Percentiles rank a stretch among this genome's conserved stretches.
Conservation (phyloP, 2,888 invertebrate genomes). For the Chrysolina oricalcia region DNA sequence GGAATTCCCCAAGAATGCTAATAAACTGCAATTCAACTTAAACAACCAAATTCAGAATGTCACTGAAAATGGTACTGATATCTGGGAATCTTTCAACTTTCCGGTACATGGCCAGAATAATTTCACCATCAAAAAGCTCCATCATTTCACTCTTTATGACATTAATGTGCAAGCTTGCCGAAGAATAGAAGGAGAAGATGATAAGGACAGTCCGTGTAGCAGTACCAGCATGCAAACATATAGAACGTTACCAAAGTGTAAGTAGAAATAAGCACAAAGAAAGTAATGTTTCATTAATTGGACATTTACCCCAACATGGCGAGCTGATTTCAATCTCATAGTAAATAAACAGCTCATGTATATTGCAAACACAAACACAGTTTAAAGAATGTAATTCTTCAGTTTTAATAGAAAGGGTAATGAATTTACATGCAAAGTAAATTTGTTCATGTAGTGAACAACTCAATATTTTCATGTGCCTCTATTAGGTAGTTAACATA, state of each 20-base stretch:
- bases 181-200: slow-evolving; percentile 74
- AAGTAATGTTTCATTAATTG: background rate
- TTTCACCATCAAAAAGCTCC: slow-evolving; percentile 77
- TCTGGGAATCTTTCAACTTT: slow-evolving; percentile 62
- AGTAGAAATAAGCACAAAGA: slow-evolving; percentile 6
- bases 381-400: background rate
- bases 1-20: slow-evolving; percentile 26
- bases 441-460: too few relatives aligned
- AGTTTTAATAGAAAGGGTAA: too few relatives aligned
- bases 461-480: too few relatives aligned
- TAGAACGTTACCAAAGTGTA: slow-evolving; percentile 69
- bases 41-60: slow-evolving; percentile 54
- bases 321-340: background rate
- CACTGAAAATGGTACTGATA: slow-evolving; percentile 61
- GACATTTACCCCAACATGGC: slow-evolving; percentile 1
- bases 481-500: too few relatives aligned
- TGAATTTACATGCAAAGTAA: too few relatives aligned
- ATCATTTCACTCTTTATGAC: slow-evolving; percentile 86
- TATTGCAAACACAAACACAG: background rate
- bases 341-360: background rate
- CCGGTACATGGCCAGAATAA: slow-evolving; percentile 67
- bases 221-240: slow-evolving; percentile 71
- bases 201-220: slow-evolving; percentile 74
- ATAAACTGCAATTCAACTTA: slow-evolving; percentile 13
- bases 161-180: slow-evolving; percentile 87